Evolutionary conservation across 2,113 vertebrate genomes (phyloP).

Genomic region (Oryzias melastigma): DNA sequence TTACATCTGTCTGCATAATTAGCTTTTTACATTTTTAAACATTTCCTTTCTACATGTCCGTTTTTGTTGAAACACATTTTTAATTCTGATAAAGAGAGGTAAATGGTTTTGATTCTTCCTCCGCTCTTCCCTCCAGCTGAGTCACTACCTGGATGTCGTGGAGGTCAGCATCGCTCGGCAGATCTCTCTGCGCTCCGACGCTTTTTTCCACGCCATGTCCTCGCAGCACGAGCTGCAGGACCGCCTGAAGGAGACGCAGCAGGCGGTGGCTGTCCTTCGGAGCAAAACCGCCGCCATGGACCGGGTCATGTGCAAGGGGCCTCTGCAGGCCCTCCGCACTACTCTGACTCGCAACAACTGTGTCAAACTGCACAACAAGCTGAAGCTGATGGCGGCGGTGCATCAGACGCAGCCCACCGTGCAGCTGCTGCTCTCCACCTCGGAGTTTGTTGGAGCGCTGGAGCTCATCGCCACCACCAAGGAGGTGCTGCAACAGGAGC

Average conservation of each 20-base stretch:
- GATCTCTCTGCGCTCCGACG: constrained; percentile 97
- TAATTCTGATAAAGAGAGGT: too few species aligned
- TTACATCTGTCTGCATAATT: too few species aligned
- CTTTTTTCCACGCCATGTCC: constrained; percentile 99
- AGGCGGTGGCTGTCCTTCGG: constrained; percentile 88
- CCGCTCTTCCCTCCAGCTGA: constrained; percentile 76
- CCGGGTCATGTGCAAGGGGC: constrained; percentile 91
- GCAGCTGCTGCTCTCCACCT: constrained; percentile 93
- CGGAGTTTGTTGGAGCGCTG: constrained; percentile 94
- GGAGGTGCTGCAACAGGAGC: constrained; percentile 96
- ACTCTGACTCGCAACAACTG: constrained; percentile 90
- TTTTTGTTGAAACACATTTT: too few species aligned
- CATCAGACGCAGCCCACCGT: constrained; percentile 99
- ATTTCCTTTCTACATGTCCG: too few species aligned
- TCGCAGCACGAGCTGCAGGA: constrained; percentile 98
- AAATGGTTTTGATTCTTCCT: background rate
- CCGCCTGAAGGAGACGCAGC: constrained; percentile 91
- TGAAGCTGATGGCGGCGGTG: constrained; percentile 97
- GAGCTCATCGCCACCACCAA: constrained; percentile 98
- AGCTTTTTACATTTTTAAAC: too few species aligned
- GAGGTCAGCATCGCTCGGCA: constrained; percentile 98
- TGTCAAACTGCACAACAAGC: constrained; percentile 88
- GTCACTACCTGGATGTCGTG: constrained; percentile 97
- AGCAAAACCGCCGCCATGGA: constrained; percentile 89
- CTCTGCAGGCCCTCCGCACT: constrained; percentile 85